Conservation (phyloP, 2,888 invertebrate species). For the Tetrapedia diversipes region DNA sequence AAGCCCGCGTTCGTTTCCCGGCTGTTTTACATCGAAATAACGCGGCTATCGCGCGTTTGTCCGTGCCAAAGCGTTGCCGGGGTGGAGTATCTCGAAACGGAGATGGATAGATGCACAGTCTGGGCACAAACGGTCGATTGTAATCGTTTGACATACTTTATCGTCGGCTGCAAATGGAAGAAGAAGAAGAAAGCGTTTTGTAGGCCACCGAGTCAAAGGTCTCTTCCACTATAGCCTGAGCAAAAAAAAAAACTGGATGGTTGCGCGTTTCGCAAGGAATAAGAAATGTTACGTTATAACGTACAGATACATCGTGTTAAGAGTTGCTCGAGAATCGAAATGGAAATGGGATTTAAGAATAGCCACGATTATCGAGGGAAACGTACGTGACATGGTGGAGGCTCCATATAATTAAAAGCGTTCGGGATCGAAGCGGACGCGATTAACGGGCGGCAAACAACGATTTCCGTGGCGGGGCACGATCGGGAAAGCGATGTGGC, state of each 20-base stretch:
- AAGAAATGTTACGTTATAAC: too few relatives aligned
- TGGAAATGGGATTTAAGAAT: not conserved
- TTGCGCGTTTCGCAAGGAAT: too few relatives aligned
- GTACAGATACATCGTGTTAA: not conserved
- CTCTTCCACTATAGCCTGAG: not conserved
- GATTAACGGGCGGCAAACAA: slow-evolving; percentile 64
- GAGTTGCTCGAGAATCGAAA: not conserved
- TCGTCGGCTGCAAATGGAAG: slow-evolving; percentile 1
- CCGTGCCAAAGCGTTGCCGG: not conserved
- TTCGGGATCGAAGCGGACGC: slow-evolving; percentile 39
- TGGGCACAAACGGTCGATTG: slow-evolving; percentile 19
- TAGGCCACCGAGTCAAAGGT: not conserved
- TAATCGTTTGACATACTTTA: slow-evolving; percentile 27
- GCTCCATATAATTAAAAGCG: slow-evolving; percentile 54
- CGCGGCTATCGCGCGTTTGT: not conserved
- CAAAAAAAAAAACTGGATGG: not conserved
- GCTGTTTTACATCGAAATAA: slow-evolving; percentile 30
- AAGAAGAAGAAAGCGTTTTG: slow-evolving; percentile 29
- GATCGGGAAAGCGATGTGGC: slow-evolving; percentile 59
- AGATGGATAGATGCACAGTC: too few relatives aligned
- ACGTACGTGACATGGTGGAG: slow-evolving; percentile 11
- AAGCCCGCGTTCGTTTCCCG: not conserved
- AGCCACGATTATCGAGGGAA: not conserved
- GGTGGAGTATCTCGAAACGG: not conserved
- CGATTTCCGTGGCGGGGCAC: slow-evolving; percentile 33